Evolutionary conservation across 1,140 invertebrate species (phyloP).

Genomic region (Leptestheria dahalacensis): DNA sequence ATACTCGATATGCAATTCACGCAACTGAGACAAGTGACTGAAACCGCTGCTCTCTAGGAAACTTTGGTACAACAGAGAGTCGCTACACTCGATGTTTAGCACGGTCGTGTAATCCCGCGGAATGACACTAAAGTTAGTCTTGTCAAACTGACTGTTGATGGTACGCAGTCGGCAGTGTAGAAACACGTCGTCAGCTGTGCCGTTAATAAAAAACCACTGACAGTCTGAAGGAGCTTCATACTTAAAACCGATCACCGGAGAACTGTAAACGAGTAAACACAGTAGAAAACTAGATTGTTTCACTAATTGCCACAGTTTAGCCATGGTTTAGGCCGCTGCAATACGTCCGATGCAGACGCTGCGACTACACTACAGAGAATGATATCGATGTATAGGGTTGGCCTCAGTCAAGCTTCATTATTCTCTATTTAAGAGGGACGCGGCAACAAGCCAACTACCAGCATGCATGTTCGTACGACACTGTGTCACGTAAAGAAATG

Average conservation of each 20-base stretch:
- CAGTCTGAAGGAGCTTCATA: slow-evolving; percentile 73
- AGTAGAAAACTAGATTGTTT: neutral
- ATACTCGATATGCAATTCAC: slow-evolving; percentile 69
- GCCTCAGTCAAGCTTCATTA: neutral
- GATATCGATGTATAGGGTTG: neutral
- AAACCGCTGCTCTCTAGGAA: slow-evolving; percentile 71
- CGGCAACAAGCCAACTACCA: neutral
- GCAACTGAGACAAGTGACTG: slow-evolving; percentile 58
- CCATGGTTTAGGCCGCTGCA: neutral
- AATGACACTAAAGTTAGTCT: slow-evolving; percentile 73
- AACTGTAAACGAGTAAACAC: neutral
- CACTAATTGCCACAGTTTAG: neutral
- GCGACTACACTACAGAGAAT: neutral
- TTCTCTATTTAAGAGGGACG: neutral
- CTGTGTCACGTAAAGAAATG: neutral
- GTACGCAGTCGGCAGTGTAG: slow-evolving; percentile 61
- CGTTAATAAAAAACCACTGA: slow-evolving; percentile 41
- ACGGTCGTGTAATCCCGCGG: slow-evolving; percentile 69
- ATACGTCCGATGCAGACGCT: neutral
- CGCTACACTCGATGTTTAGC: slow-evolving; percentile 63
- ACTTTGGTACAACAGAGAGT: slow-evolving; percentile 69
- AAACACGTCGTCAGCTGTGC: slow-evolving; percentile 44
- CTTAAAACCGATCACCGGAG: slow-evolving; percentile 26
- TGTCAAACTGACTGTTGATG: slow-evolving; percentile 64
- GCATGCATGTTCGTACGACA: neutral